Conservation (phyloP, 2,113 vertebrate species). For the Callocephalon fimbriatum region DNA sequence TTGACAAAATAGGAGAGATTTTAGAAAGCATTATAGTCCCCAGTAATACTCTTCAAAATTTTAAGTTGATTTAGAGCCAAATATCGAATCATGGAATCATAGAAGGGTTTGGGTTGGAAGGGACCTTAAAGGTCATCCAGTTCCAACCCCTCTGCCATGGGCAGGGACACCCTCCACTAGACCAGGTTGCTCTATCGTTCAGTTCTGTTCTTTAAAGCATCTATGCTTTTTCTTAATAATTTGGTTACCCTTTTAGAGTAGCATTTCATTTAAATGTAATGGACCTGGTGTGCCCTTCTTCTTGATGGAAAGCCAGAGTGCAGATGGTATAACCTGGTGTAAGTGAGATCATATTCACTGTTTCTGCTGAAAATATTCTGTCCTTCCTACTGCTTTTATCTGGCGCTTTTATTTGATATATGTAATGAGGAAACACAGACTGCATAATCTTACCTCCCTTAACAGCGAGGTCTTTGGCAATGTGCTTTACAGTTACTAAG, state of each 20-base stretch:
- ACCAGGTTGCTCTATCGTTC: neutral
- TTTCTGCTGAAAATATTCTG: neutral
- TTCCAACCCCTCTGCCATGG: neutral
- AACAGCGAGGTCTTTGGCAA: neutral
- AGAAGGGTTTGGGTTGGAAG: neutral
- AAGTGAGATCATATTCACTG: neutral
- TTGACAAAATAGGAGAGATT: neutral
- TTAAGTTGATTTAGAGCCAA: neutral
- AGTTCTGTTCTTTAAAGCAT: neutral
- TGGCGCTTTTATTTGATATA: neutral
- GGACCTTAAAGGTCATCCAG: neutral
- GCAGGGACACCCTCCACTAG: neutral
- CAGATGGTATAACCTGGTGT: neutral
- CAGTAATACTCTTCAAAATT: neutral
- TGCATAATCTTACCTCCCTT: neutral
- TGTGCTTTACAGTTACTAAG: neutral
- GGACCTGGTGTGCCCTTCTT: neutral
- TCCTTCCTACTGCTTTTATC: neutral
- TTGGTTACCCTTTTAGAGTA: neutral
- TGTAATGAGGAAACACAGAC: neutral
- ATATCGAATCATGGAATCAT: neutral
- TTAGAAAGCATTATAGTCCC: neutral
- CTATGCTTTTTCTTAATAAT: neutral
- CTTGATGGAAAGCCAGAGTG: neutral
- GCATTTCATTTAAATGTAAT: neutral